Evolutionary conservation across 2,797 vertebrate species (phyloP), one percentile per base, ranked within the genome.

Genomic region (Discoglossus pictus): DNA sequence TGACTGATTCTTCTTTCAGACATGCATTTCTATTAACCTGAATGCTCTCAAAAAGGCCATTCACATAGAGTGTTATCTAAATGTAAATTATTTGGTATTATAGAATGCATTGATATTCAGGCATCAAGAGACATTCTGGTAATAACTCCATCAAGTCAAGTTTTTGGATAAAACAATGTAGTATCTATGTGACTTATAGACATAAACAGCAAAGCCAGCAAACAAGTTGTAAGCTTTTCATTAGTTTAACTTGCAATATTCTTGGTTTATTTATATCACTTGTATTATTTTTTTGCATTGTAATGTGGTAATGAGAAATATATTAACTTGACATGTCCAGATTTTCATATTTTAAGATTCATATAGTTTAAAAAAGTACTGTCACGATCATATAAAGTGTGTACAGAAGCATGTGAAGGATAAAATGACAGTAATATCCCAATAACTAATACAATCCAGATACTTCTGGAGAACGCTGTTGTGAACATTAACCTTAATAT

Each of bases 11-110:
- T 63, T 44, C 59, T 56, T 47, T 69, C 68, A 63, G 60, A 63
- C 68, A 63, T 46, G 68, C 68, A 63, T 70, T 70, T 70, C 43
- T 54, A 70, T 70, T 70, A 70, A 70, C 68, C 60, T 70, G 59
- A 70, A 70, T 63, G 68, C 60, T 61, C 68, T 70, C 56, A 56
- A 63, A 63, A 69, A 63, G 51, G 52, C 42, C 52, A 63, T 25
- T 63, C 68, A 42, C 25, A 70, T 56, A 42, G 60, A 63, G 60
- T 63, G 68, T 58, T 70, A 70, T 70, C 60, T 70, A 70, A 70
- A 70, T 70, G 68, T 70, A 70, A 70, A 70, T 70, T 63, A 63
- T 70, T 70, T 70, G 60, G 68, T 70, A 70, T 70, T 63, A 42
- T 70, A 50, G 61, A 56, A 56, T 53, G 38, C 67, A 62, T 69